These are phyloP conservation scores for Lethrus apterus DNA, from an alignment of 1,140 invertebrate genomes.

Conservation along the genomic window DNA sequence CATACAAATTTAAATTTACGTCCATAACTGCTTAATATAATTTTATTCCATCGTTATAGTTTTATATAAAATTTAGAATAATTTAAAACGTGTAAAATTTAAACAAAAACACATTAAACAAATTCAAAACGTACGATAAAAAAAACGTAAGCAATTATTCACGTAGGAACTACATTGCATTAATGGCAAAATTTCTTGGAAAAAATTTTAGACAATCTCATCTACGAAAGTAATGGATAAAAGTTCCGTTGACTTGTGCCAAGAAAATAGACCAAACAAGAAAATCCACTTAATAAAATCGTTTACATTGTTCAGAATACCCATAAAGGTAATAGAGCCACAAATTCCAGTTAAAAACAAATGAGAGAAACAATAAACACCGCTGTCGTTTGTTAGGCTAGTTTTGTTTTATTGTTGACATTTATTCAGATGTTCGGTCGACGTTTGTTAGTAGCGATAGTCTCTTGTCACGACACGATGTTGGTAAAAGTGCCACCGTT, in stretches of 20 bases:
- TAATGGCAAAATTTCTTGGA: too few species aligned
- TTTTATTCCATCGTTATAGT: too few species aligned
- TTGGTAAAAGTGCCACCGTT: slow-evolving; percentile 9
- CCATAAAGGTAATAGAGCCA: slow-evolving; percentile 14
- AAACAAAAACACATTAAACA: too few species aligned
- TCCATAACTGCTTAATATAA: too few species aligned
- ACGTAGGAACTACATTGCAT: too few species aligned
- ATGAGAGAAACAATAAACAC: slow-evolving; percentile 16
- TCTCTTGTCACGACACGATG: slow-evolving; percentile 8
- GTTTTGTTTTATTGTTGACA: slow-evolving; percentile 17
- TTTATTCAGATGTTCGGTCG: slow-evolving; percentile 11
- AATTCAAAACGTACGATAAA: too few species aligned
- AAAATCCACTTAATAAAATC: slow-evolving; percentile 16
- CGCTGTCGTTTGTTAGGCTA: slow-evolving; percentile 14
- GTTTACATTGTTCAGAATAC: slow-evolving; percentile 17
- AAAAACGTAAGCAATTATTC: too few species aligned
- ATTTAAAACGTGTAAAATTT: too few species aligned
- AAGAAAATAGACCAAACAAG: slow-evolving; percentile 10
- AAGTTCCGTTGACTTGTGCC: background rate
- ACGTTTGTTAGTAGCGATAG: slow-evolving; percentile 10
- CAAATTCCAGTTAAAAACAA: slow-evolving; percentile 13
- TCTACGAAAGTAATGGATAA: background rate
- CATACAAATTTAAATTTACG: too few species aligned
- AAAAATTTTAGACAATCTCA: too few species aligned
- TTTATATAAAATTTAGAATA: too few species aligned